A percentile compares a stretch with the other conserved stretches of the same genome.
Evolutionary conservation across 2,888 invertebrate genomes (phyloP).

Genomic region (Sympetrum striolatum): DNA sequence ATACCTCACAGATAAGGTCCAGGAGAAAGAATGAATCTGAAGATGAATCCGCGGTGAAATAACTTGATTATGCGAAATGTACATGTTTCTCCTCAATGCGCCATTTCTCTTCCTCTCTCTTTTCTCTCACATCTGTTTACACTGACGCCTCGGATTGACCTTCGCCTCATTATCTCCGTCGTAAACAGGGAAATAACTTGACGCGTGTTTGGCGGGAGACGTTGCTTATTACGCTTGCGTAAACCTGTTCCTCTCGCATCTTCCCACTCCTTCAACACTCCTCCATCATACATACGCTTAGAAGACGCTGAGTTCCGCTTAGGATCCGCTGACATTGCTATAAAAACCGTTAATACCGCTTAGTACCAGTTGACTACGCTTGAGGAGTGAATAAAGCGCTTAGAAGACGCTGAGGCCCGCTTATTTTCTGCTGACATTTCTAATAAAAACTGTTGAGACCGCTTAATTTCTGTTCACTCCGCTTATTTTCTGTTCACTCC

Average conservation of each 20-base stretch:
- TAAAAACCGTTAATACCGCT: too few relatives aligned
- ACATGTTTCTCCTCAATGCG: background rate
- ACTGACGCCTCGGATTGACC: constrained; percentile 35
- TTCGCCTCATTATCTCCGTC: constrained; percentile 34
- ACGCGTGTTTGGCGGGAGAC: constrained; percentile 21
- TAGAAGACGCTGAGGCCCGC: too few relatives aligned
- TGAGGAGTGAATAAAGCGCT: too few relatives aligned
- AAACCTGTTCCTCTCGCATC: constrained; percentile 4
- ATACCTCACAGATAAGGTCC: too few relatives aligned
- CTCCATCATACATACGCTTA: too few relatives aligned
- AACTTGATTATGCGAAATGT: background rate
- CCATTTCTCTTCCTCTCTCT: background rate
- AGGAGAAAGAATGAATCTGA: background rate
- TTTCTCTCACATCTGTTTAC: constrained; percentile 5
- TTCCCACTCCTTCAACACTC: background rate
- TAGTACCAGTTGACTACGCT: too few relatives aligned
- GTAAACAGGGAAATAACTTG: constrained; percentile 43
- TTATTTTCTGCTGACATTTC: too few relatives aligned
- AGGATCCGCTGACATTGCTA: too few relatives aligned
- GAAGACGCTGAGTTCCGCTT: too few relatives aligned
- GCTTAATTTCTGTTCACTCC: too few relatives aligned
- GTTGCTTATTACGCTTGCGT: constrained; percentile 32
- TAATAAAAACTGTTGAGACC: too few relatives aligned
- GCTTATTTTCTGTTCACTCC: too few relatives aligned
- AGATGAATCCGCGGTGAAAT: background rate